These are phyloP conservation scores for Oreochromis aureus DNA, from an alignment of 2,113 vertebrate genomes.

Conservation along the genomic window DNA sequence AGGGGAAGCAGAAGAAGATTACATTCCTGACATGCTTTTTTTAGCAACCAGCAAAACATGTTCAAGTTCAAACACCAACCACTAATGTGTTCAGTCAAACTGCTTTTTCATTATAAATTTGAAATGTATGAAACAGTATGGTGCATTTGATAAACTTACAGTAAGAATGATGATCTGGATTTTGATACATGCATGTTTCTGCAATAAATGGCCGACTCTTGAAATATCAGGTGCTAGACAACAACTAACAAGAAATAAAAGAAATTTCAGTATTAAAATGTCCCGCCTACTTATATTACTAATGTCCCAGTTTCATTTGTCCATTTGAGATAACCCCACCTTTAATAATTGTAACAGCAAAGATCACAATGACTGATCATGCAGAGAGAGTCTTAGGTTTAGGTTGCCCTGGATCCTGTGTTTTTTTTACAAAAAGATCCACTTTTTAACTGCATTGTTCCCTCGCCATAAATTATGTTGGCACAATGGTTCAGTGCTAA, in stretches of 20 bases:
- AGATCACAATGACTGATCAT: not conserved
- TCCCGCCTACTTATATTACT: not conserved
- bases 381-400: rapidly evolving
- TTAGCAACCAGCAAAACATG: not conserved
- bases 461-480: not conserved
- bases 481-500: not conserved
- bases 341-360: not conserved
- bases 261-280: not conserved
- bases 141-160: not conserved
- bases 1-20: not conserved
- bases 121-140: not conserved
- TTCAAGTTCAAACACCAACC: not conserved
- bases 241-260: slow-evolving; percentile 16
- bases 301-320: not conserved
- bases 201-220: not conserved
- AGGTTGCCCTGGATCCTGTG: not conserved
- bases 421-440: not conserved
- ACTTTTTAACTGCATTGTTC: not conserved
- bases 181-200: slow-evolving; percentile 21
- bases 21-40: not conserved
- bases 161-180: rapidly evolving
- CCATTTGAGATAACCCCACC: not conserved
- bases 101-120: not conserved
- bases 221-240: slow-evolving; percentile 2
- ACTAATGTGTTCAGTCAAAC: not conserved